Evolutionary conservation across 2,888 invertebrate species (phyloP).

Genomic region (Trachelus iudaicus): DNA sequence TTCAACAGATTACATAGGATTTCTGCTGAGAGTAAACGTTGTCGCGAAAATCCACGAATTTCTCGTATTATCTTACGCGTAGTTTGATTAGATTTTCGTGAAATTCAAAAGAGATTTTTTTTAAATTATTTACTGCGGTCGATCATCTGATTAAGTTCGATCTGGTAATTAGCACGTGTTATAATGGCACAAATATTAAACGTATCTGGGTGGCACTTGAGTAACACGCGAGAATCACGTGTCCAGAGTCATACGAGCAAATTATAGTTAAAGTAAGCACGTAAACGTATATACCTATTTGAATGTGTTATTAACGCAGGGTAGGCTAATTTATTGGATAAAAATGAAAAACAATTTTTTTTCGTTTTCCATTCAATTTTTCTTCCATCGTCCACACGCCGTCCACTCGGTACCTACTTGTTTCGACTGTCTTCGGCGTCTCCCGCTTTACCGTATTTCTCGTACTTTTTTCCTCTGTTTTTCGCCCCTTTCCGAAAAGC

Average conservation of each 20-base stretch:
- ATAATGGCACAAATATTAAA: constrained; percentile 20
- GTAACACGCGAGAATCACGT: constrained; percentile 27
- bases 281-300: background rate
- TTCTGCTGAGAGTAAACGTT: background rate
- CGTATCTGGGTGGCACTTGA: constrained; percentile 9
- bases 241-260: background rate
- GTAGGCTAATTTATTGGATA: background rate
- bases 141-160: constrained; percentile 25
- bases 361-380: too few relatives aligned
- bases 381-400: background rate
- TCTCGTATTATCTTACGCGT: background rate
- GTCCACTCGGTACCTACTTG: background rate
- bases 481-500: background rate
- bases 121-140: background rate
- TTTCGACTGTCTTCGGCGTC: background rate
- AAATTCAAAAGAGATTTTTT: background rate
- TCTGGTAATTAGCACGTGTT: constrained; percentile 31
- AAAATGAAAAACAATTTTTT: background rate
- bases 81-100: background rate
- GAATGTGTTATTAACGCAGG: background rate
- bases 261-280: background rate
- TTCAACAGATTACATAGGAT: background rate
- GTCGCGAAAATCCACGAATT: background rate
- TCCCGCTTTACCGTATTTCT: background rate
- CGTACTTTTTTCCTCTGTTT: background rate